Conservation (phyloP, 2,888 invertebrate species). For the Himalopsyche japonica region DNA sequence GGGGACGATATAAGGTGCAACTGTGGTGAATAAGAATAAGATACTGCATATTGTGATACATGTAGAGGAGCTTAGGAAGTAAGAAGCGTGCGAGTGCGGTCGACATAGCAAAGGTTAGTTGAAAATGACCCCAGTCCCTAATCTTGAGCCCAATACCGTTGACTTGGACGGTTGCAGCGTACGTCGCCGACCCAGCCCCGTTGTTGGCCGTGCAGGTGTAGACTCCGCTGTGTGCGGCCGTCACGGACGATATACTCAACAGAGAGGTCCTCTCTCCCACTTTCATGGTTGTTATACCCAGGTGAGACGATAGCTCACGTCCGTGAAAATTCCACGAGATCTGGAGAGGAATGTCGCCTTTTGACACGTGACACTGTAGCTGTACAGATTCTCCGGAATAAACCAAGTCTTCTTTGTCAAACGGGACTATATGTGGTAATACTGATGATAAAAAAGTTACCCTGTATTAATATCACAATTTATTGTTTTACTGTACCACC, state of each 20-base stretch:
- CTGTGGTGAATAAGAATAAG: slow-evolving; percentile 45
- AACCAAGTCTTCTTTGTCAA: slow-evolving; percentile 64
- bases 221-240: slow-evolving; percentile 69
- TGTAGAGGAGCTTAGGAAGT: slow-evolving; percentile 8
- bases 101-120: slow-evolving; percentile 24
- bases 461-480: background rate
- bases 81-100: slow-evolving; percentile 39
- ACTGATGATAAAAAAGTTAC: slow-evolving; percentile 49
- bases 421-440: slow-evolving; percentile 67
- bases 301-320: slow-evolving; percentile 57
- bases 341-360: slow-evolving; percentile 72
- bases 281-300: slow-evolving; percentile 62
- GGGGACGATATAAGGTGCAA: slow-evolving; percentile 56
- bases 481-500: background rate
- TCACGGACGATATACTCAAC: slow-evolving; percentile 66
- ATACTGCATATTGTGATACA: slow-evolving; percentile 15
- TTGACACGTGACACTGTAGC: slow-evolving; percentile 65
- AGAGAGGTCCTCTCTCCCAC: slow-evolving; percentile 68
- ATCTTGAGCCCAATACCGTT: slow-evolving; percentile 60
- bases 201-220: slow-evolving; percentile 73
- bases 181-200: slow-evolving; percentile 66
- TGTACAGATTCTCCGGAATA: slow-evolving; percentile 68
- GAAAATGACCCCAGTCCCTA: background rate
- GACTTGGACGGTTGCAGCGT: slow-evolving; percentile 66
- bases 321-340: slow-evolving; percentile 78